Base-by-base conservation (phyloP, 2,888 invertebrate genomes). In the Pyrochroa serraticornis region DNA sequence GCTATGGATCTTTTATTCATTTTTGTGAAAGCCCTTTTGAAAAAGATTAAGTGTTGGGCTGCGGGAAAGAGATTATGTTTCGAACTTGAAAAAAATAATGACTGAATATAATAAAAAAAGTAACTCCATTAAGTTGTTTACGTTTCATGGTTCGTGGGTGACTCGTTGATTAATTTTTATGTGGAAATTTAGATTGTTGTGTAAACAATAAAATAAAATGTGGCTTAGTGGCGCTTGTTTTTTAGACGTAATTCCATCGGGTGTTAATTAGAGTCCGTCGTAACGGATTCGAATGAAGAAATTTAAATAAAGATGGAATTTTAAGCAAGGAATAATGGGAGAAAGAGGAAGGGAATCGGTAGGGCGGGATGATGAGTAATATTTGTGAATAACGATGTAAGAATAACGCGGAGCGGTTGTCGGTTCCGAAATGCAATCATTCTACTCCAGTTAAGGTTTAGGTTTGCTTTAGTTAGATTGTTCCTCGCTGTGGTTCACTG, bases 371-470 rank as follows among this genome's bases (percentile, higher is more conserved):
- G 66, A 70, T 74, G 67, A 74, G 70, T 72, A 75, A 74, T 74
- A 73, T 72, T 74, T 73, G 73, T 71, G 72, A 73, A 70, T 73
- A 73, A 71, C 67, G 67, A 67, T 66, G 65, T 64, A 68, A 65
- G 58, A 61, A 57, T 52, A 56, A 57, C 41, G 51, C 45, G 47
- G 61, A 67, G 66, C 70, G 69, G 69, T 71, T 71, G 70, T 70
- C 67, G 70, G 67, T 72, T 72, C 69, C 68, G 71, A 77, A 79
- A 79, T 79, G 76, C 79, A 79, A 79, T 79, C 78, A 79, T 79
- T 79, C 79, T 79, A 79, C 79, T 77, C 79, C 79, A 79, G 79
- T 79, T 79, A 79, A 79, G 78, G 79, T 79, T 79, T 79, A 78
- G 78, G 77, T 78, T 77, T 77, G 78, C 77, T 78, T 78, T 79